Conservation (phyloP, 2,888 invertebrate genomes). For the Leucophenga montana region DNA sequence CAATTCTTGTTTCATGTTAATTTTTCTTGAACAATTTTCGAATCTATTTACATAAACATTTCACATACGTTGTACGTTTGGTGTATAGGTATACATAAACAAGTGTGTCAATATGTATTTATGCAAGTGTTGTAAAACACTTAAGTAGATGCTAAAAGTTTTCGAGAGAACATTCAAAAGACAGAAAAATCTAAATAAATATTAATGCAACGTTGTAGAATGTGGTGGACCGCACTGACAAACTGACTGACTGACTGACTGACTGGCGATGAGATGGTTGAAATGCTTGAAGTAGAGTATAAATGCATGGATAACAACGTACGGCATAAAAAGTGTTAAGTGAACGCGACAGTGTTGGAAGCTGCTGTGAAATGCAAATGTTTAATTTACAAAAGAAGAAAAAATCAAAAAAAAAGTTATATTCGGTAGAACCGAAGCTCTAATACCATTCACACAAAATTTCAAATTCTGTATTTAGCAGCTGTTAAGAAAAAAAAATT, state of each 20-base stretch:
- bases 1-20: neutral
- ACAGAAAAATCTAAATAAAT: conserved; percentile 59
- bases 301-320: conserved; percentile 4
- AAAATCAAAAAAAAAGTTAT: neutral
- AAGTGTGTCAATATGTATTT: conserved; percentile 55
- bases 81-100: conserved; percentile 3
- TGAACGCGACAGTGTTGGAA: conserved; percentile 32
- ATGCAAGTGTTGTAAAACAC: conserved; percentile 51
- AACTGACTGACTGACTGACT: conserved; percentile 21
- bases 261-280: neutral
- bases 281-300: too few species aligned
- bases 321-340: conserved; percentile 52
- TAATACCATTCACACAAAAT: too few species aligned
- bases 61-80: conserved; percentile 52
- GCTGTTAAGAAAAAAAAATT: too few species aligned
- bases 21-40: too few species aligned
- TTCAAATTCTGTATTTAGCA: too few species aligned
- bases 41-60: conserved; percentile 51
- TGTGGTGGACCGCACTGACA: conserved; percentile 35
- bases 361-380: conserved; percentile 45
- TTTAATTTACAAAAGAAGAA: conserved; percentile 44
- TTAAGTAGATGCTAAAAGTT: conserved; percentile 62
- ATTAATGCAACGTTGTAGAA: conserved; percentile 40
- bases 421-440: too few species aligned
- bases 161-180: conserved; percentile 21